Percentiles rank a stretch among this genome's conserved stretches.
phyloP scores from a whole-genome alignment of 2,113 vertebrate species.

The Pardalotus punctatus region DNA sequence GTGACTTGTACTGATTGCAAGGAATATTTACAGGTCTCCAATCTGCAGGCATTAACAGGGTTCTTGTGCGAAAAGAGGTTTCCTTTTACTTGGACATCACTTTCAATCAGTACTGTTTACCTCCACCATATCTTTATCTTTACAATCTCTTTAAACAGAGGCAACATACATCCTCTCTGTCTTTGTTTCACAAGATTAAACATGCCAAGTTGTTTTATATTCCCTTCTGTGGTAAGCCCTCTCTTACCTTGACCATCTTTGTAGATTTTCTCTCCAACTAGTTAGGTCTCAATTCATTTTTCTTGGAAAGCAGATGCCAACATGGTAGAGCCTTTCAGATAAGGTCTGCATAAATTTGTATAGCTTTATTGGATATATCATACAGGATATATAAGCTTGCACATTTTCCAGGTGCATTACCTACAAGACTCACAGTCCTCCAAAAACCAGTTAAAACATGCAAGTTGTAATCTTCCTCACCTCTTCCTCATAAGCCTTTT shows the following conservation, averaged over 20 bases:
- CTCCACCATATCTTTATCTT: background rate
- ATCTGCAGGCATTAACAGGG: background rate
- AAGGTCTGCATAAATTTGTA: background rate
- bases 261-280: background rate
- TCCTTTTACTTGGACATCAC: background rate
- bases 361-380: background rate
- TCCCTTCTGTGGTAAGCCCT: background rate
- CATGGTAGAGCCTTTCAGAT: background rate
- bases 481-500: background rate
- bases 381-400: background rate
- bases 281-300: background rate
- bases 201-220: constrained; percentile 12
- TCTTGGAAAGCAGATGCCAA: background rate
- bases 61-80: background rate
- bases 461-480: background rate
- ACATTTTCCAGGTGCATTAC: background rate
- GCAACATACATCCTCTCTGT: background rate
- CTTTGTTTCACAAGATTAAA: background rate
- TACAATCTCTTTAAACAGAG: background rate
- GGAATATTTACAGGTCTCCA: background rate
- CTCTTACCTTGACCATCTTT: background rate
- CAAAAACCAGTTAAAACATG: background rate
- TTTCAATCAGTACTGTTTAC: background rate
- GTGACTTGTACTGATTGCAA: background rate
- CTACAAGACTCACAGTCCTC: background rate